Base-by-base conservation (phyloP, 2,113 vertebrate species). In the Tichodroma muraria region DNA sequence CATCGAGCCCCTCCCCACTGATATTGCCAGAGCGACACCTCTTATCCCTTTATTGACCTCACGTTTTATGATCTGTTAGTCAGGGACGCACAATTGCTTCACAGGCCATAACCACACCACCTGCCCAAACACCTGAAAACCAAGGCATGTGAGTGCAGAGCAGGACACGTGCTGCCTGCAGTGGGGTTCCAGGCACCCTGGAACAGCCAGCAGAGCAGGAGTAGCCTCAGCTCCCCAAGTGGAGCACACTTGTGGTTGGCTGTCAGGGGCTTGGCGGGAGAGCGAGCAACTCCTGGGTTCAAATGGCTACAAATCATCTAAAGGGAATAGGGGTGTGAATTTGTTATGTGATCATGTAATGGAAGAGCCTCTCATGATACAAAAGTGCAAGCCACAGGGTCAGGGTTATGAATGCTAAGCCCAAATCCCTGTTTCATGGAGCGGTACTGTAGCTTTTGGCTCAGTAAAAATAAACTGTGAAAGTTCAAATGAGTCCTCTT, bases 11-110 rank as follows among this genome's bases (percentile, higher is more conserved):
- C 27, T 95, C 76, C 61, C 71, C 56, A 49, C 33, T 80, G 80
- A 78, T 84, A 91, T 50, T 95, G 71, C 53, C 56, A 60, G 59
- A 1, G 11, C 38, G 7, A 56, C 88, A 97, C 92, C 90, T 97
- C 89, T 96, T 97, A 96, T 80, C 50, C 96, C 69, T 97, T 97
- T 97, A 97, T 97, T 97, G 97, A 97, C 95, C 97, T 92, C 91
- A 84, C 70, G 15, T 91, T 98, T 98, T 97, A 97, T 31, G 85
- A 97, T 89, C 96, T 97, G 96, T 93, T 95, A 95, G 91, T 79
- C 89, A 82, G 77, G 93, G 95, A 80, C 35, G n/a, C 80, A 96
- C 96, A 96, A 97, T 90, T 97, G 96, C 80, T 95, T 61, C 37
- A 35, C 96, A 97, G 94, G 87, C 93, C 73, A 31, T 94, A 96